Evolutionary conservation across 2,797 vertebrate species (phyloP).

Genomic region (Hozukius guyotensis): DNA sequence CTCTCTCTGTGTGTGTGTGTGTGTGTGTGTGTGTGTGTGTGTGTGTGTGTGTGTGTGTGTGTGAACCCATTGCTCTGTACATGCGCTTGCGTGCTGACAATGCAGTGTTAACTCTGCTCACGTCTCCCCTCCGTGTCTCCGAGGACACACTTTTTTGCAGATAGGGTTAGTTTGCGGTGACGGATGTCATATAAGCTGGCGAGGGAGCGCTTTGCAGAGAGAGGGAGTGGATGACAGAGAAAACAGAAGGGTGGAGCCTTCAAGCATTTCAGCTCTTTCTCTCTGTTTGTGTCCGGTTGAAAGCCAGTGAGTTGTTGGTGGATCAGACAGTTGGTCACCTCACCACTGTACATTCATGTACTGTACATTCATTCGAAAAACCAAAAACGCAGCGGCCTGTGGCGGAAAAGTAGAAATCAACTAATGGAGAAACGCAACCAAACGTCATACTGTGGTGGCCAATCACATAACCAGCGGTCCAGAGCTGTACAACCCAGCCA

Average conservation of each 20-base stretch:
- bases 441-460: no score
- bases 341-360: no score
- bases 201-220: not conserved
- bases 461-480: no score
- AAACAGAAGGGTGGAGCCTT: not conserved
- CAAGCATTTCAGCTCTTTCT: not conserved
- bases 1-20: not conserved
- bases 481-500: no score
- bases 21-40: not conserved
- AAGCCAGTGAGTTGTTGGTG: not conserved
- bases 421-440: no score
- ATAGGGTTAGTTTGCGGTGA: slow-evolving; percentile 30
- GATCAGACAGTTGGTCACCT: not conserved
- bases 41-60: not conserved
- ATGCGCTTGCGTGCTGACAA: slow-evolving; percentile 10
- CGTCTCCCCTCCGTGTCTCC: slow-evolving; percentile 16
- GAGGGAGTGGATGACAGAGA: not conserved
- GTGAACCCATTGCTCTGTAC: not conserved
- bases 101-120: not conserved
- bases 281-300: not conserved
- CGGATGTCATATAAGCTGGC: slow-evolving; percentile 32
- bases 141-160: slow-evolving; percentile 10
- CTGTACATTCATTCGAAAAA: no score
- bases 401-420: no score
- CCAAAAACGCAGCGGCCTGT: no score